Percentiles rank a stretch among this genome's conserved stretches.
These are phyloP conservation scores for Rhorus exstirpatorius DNA, from an alignment of 2,888 invertebrate species.

Conservation along the genomic window DNA sequence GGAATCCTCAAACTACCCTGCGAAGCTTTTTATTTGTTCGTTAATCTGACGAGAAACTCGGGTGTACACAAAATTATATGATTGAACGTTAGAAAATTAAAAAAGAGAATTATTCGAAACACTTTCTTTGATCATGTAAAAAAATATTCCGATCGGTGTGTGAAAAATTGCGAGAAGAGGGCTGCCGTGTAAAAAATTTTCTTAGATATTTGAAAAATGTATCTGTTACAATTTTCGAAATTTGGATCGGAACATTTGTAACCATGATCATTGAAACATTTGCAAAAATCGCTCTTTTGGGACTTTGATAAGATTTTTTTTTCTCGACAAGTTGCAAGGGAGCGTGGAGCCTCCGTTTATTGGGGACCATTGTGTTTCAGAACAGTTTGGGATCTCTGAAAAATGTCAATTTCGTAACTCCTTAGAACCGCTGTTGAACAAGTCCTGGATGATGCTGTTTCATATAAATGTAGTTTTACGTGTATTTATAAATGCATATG, in stretches of 20 bases:
- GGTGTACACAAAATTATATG: no score
- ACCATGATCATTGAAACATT: conserved; percentile 1
- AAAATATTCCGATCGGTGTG: neutral
- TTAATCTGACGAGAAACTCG: no score
- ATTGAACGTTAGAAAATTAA: no score
- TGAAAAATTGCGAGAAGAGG: no score
- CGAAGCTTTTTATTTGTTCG: no score
- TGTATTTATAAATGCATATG: neutral
- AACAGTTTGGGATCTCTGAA: neutral
- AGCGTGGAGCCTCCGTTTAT: neutral
- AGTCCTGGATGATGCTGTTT: neutral
- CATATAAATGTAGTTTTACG: neutral
- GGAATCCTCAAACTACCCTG: no score
- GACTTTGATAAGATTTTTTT: conserved; percentile 1
- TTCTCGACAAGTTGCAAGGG: neutral
- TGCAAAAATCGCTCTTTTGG: neutral
- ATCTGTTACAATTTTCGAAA: no score
- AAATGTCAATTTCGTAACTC: neutral
- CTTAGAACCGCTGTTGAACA: neutral
- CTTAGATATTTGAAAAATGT: no score
- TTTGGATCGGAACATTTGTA: neutral
- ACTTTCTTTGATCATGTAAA: no score
- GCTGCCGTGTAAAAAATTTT: no score
- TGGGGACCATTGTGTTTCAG: neutral
- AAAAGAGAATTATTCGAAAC: no score